Evolutionary conservation across 2,888 invertebrate species (phyloP).

Genomic region (Rotaria magnacalcarata): DNA sequence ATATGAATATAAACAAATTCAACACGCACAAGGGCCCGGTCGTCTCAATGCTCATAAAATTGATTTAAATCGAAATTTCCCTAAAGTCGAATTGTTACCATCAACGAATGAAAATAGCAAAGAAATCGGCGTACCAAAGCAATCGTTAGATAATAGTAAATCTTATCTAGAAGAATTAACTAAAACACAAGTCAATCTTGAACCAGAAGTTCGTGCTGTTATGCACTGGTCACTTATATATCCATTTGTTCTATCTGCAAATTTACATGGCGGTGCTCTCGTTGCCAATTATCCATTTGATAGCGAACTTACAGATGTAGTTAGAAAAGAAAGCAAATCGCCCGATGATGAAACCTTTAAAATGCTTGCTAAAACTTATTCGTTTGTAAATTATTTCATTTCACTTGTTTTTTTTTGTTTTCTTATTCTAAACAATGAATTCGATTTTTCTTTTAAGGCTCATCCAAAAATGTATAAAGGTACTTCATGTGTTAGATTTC

Average conservation of each 20-base stretch:
- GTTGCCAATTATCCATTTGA: constrained; percentile 97
- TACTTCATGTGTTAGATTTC: constrained; percentile 69
- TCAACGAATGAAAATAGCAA: not conserved
- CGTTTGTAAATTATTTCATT: constrained; percentile 64
- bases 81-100: constrained; percentile 68
- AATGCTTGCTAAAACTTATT: constrained; percentile 74
- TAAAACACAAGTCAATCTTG: constrained; percentile 56
- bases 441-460: constrained; percentile 69
- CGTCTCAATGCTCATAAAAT: constrained; percentile 73
- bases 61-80: constrained; percentile 74
- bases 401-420: constrained; percentile 59
- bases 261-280: constrained; percentile 76
- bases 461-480: constrained; percentile 84
- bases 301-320: constrained; percentile 67
- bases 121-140: not conserved
- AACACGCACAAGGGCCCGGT: constrained; percentile 62
- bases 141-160: not conserved
- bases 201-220: constrained; percentile 80
- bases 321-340: constrained; percentile 62
- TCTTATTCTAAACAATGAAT: constrained; percentile 52
- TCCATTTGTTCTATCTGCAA: constrained; percentile 77
- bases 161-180: not conserved
- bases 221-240: constrained; percentile 80
- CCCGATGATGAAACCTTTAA: constrained; percentile 79
- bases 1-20: constrained; percentile 59